Evolutionary conservation across 2,797 vertebrate genomes (phyloP).

Genomic region (Hemitrygon akajei): DNA sequence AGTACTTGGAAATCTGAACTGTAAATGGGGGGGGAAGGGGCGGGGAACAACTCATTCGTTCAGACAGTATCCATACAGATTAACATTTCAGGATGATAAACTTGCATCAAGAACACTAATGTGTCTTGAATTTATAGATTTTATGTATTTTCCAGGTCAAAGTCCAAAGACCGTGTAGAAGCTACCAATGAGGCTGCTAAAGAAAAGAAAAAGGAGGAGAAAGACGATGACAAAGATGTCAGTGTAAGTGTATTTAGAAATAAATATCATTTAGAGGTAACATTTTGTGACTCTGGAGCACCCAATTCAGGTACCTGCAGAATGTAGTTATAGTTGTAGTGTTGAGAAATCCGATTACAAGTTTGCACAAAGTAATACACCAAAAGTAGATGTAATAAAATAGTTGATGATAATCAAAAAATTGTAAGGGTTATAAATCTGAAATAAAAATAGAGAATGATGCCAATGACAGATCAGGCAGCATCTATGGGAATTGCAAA

Average conservation of each 20-base stretch:
- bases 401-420: too few relatives aligned
- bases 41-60: too few relatives aligned
- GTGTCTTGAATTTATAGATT: not conserved
- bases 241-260: conserved; percentile 51
- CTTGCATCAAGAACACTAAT: not conserved
- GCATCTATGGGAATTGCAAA: too few relatives aligned
- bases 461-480: too few relatives aligned
- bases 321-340: not conserved
- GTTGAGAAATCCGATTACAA: not conserved
- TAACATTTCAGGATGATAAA: not conserved
- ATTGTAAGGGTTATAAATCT: too few relatives aligned
- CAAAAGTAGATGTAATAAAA: not conserved
- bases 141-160: conserved; percentile 56
- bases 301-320: not conserved
- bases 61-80: not conserved
- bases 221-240: conserved; percentile 92
- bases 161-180: conserved; percentile 79
- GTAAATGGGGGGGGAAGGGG: too few relatives aligned
- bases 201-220: conserved; percentile 93
- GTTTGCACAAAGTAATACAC: not conserved
- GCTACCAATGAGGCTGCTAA: conserved; percentile 67
- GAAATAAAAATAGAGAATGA: too few relatives aligned
- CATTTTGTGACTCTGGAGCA: not conserved
- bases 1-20: not conserved
- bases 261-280: not conserved